A percentile compares a stretch with the other conserved stretches of the same genome.
Evolutionary conservation across 2,113 vertebrate species (phyloP).

Genomic region (Psettodes erumei): DNA sequence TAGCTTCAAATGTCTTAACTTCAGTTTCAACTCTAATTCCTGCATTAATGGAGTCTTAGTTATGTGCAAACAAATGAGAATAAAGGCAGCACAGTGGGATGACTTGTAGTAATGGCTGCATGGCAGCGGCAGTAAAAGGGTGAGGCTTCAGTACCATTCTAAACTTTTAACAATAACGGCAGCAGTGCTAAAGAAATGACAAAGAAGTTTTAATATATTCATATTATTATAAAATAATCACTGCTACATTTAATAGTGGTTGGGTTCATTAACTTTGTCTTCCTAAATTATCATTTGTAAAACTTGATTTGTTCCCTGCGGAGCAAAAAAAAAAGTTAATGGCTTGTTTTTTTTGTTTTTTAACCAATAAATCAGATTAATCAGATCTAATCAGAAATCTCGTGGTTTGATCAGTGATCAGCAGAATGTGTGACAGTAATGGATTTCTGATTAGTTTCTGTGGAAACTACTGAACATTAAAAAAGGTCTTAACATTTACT

Average conservation of each 20-base stretch:
- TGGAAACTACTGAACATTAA: neutral
- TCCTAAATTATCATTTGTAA: constrained; percentile 6
- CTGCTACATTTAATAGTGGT: neutral
- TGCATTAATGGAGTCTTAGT: neutral
- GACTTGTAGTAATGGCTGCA: neutral
- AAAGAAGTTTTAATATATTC: neutral
- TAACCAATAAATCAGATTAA: constrained; percentile 46
- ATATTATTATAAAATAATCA: too few relatives aligned
- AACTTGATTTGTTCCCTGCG: neutral
- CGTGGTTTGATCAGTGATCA: constrained; percentile 16
- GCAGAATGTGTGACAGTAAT: neutral
- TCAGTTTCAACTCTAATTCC: neutral
- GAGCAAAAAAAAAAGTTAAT: constrained; percentile 16
- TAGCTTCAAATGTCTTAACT: neutral
- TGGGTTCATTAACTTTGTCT: neutral
- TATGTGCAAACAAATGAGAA: neutral
- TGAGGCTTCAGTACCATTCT: neutral
- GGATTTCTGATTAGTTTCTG: constrained; percentile 24
- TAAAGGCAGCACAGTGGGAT: neutral
- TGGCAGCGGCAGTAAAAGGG: neutral
- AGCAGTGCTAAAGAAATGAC: neutral
- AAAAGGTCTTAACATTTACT: neutral
- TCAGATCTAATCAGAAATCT: constrained; percentile 25
- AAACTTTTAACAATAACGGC: neutral
- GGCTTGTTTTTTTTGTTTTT: constrained; percentile 2